These are phyloP conservation scores for Ochropacha duplaris DNA, from an alignment of 2,888 invertebrate genomes.

Conservation along the genomic window DNA sequence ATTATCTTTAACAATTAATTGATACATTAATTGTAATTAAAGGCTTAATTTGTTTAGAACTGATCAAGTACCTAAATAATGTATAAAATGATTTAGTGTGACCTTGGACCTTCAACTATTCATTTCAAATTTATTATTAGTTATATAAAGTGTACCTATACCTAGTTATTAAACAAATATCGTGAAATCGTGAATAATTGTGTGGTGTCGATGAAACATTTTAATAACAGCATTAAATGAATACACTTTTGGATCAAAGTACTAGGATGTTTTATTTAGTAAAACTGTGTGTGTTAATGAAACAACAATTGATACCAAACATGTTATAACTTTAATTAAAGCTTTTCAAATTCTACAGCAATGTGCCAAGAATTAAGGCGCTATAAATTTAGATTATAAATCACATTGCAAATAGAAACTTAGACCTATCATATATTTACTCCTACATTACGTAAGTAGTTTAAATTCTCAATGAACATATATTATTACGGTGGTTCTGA, in stretches of 20 bases:
- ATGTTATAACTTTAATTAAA: constrained; percentile 35
- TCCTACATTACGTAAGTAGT: not conserved
- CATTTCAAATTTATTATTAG: constrained; percentile 77
- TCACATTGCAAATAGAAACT: not conserved
- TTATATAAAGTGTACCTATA: constrained; percentile 62
- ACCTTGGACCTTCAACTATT: constrained; percentile 47
- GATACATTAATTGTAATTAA: not conserved
- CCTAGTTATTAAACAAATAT: constrained; percentile 41
- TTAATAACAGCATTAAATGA: constrained; percentile 71
- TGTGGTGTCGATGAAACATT: constrained; percentile 76
- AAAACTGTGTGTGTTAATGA: constrained; percentile 7
- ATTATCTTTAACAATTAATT: not conserved
- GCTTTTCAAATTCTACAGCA: constrained; percentile 30
- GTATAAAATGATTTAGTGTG: constrained; percentile 18
- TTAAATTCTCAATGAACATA: not conserved
- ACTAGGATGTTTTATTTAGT: constrained; percentile 38
- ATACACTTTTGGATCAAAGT: constrained; percentile 78
- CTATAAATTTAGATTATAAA: not conserved
- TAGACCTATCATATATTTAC: not conserved
- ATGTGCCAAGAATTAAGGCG: constrained; percentile 12
- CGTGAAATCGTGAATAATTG: constrained; percentile 70
- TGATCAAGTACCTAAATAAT: constrained; percentile 3
- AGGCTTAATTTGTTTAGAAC: constrained; percentile 7
- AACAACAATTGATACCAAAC: constrained; percentile 19
- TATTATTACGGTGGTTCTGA: not conserved